phyloP scores from a whole-genome alignment of 2,113 vertebrate genomes.

The Burhinus bistriatus region DNA sequence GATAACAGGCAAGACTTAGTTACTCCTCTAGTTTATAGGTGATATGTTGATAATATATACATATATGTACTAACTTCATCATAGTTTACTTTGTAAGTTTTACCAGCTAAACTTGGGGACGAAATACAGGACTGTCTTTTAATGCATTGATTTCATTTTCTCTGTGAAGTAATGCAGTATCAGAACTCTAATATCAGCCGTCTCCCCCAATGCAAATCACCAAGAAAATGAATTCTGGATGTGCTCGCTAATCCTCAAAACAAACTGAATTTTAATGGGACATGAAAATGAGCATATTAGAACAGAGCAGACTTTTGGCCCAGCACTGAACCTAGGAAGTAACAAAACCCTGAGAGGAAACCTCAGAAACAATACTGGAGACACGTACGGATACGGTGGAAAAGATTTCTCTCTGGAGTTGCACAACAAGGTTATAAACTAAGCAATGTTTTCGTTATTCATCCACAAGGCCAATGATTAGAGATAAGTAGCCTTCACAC shows the following conservation, averaged over 20 bases:
- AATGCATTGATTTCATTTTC: not conserved
- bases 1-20: not conserved
- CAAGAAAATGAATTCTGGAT: not conserved
- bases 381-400: accelerated
- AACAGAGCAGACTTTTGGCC: not conserved
- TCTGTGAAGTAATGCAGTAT: not conserved
- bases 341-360: not conserved
- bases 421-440: not conserved
- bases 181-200: not conserved
- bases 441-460: not conserved
- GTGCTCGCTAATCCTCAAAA: not conserved
- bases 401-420: not conserved
- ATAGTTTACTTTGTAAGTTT: not conserved
- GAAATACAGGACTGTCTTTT: not conserved
- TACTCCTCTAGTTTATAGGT: not conserved
- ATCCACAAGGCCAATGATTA: not conserved
- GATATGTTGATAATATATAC: not conserved
- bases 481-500: not conserved
- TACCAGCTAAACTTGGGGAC: not conserved
- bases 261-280: not conserved
- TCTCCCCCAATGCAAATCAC: not conserved
- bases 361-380: not conserved
- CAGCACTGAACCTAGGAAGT: not conserved
- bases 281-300: not conserved
- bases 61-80: not conserved